These are phyloP conservation scores for Dioctria linearis DNA, from an alignment of 2,888 invertebrate species.

Conservation along the genomic window DNA sequence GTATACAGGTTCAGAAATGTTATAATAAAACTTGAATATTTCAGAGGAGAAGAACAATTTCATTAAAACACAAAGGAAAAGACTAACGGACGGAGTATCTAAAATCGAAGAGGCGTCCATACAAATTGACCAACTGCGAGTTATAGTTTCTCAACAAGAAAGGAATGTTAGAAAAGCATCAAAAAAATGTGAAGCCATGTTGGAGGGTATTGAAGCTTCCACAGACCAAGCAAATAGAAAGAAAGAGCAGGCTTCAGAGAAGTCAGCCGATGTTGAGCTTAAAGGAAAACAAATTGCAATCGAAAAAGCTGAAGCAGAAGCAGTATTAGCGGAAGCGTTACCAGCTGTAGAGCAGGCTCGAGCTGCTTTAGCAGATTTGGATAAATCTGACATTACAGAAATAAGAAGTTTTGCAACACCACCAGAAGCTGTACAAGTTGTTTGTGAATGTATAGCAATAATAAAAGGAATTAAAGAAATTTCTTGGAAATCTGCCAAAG, in stretches of 20 bases:
- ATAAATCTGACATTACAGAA: constrained; percentile 93
- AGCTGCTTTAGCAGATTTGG: constrained; percentile 84
- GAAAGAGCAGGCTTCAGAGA: constrained; percentile 84
- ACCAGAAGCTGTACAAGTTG: constrained; percentile 89
- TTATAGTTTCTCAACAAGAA: constrained; percentile 86
- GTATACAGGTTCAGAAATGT: background rate
- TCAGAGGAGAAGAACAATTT: constrained; percentile 67
- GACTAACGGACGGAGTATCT: constrained; percentile 68
- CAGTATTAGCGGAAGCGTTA: constrained; percentile 83
- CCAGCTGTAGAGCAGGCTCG: constrained; percentile 89
- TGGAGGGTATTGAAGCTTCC: constrained; percentile 82
- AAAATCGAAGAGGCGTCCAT: constrained; percentile 88
- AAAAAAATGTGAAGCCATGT: constrained; percentile 83
- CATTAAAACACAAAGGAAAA: constrained; percentile 67
- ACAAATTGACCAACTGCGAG: constrained; percentile 85
- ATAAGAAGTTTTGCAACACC: constrained; percentile 93
- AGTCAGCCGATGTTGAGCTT: constrained; percentile 86
- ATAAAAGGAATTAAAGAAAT: constrained; percentile 87
- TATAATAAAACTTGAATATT: background rate
- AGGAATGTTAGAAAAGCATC: constrained; percentile 87
- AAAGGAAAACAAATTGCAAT: constrained; percentile 84
- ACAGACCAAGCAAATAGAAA: constrained; percentile 82
- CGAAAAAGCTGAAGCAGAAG: constrained; percentile 89
- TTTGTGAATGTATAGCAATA: constrained; percentile 92
- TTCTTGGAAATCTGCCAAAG: constrained; percentile 92